Conservation (phyloP, 2,797 vertebrate species). For the Urocyon cinereoargenteus region DNA sequence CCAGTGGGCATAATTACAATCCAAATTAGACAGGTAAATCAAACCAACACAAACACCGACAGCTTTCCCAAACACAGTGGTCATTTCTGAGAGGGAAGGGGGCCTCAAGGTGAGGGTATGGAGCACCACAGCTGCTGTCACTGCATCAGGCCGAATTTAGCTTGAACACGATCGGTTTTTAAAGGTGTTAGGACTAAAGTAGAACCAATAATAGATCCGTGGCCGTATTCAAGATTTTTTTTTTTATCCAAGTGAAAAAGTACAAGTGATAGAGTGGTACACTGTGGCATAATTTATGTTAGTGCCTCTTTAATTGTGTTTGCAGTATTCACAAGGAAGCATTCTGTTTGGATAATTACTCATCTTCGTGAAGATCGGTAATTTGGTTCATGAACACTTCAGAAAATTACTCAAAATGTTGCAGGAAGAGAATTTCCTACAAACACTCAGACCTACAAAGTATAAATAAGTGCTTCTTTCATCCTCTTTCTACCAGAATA, state of each 20-base stretch:
- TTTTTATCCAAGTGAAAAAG: slow-evolving; percentile 65
- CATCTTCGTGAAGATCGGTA: slow-evolving; percentile 83
- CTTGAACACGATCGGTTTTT: slow-evolving; percentile 12
- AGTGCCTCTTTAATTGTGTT: slow-evolving; percentile 81
- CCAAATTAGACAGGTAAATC: slow-evolving; percentile 50
- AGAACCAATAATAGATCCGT: slow-evolving; percentile 45
- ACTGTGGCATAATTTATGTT: slow-evolving; percentile 77
- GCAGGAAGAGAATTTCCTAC: slow-evolving; percentile 79
- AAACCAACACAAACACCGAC: slow-evolving; percentile 32
- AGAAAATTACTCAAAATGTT: slow-evolving; percentile 84
- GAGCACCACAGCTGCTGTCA: background rate
- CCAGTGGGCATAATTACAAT: slow-evolving; percentile 24
- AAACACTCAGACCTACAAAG: slow-evolving; percentile 62
- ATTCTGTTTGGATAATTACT: slow-evolving; percentile 86
- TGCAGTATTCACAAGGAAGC: slow-evolving; percentile 82
- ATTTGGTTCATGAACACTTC: slow-evolving; percentile 83
- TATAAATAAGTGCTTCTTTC: slow-evolving; percentile 63
- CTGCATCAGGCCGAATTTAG: slow-evolving; percentile 44
- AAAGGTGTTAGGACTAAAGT: slow-evolving; percentile 68
- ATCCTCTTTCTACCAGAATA: slow-evolving; percentile 14
- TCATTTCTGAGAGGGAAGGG: background rate
- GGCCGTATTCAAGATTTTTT: slow-evolving; percentile 63
- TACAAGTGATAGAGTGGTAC: slow-evolving; percentile 57
- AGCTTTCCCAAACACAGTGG: background rate
- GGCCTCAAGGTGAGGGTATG: background rate